Evolutionary conservation across 2,113 vertebrate genomes (phyloP), one percentile per base, ranked within the genome.

Genomic region (Scartelaos histophorus): DNA sequence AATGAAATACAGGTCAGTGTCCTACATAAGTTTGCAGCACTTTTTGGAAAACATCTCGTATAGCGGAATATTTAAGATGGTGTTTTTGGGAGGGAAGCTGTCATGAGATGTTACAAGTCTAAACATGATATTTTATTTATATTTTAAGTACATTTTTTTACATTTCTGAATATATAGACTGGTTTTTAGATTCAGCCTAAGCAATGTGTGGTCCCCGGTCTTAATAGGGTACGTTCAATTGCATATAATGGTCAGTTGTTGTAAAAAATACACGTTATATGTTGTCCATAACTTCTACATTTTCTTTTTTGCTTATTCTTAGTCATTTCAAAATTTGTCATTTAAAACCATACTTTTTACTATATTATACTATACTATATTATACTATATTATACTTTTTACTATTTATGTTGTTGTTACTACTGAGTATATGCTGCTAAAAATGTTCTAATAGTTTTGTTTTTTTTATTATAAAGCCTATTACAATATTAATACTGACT

Each of bases 1-100:
- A 91, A 90, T 85, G 82, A 87, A 91, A 92, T 91, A 87, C 89
- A 89, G 89, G 90, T 91, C 90, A 91, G 91, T 88, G 90, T 92
- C 91, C 91, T 90, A 92, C 88, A 91, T 91, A 92, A 90, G 85
- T 91, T 90, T 91, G 46, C 71, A 58, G 75, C 80, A 88, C 88
- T 88, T 89, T 83, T 1, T 10, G 34, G 49, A 84, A 89, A 90
- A 87, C 80, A 84, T 86, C 82, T 86, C 73, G 19, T 54, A 43
- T 43, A 25, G 66, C 64, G 45, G 56, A 66, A 60, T 71, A 58
- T 84, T 75, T 73, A 62, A 80, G 54, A 46, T 73, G 66, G 49
- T 60, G 5, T 68, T 65, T 72, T 67, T 67, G 34, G 0, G 24
- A 61, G 58, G 25, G 5, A 64, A 64, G 61, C 34, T 64, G 61